Evolutionary conservation across 2,113 vertebrate genomes (phyloP).

Genomic region (Natator depressus): DNA sequence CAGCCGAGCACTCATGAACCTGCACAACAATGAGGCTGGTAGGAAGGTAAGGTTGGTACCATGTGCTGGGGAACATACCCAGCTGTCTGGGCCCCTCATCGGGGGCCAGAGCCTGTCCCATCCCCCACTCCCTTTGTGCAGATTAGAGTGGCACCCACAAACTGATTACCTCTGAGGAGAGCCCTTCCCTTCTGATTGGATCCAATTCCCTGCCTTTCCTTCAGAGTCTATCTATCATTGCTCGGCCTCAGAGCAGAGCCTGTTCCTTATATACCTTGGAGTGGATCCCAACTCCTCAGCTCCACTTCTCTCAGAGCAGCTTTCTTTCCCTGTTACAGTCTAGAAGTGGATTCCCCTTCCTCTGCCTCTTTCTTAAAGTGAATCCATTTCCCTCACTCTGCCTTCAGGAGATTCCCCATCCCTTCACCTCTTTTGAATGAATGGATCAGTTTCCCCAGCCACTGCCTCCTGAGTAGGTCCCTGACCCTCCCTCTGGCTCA

Average conservation of each 20-base stretch:
- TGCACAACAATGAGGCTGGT: slow-evolving; percentile 83
- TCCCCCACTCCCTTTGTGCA: background rate
- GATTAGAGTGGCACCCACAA: fast-evolving
- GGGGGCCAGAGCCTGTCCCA: fast-evolving
- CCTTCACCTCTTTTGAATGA: background rate
- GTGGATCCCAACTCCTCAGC: fast-evolving
- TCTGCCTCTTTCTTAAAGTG: background rate
- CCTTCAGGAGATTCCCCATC: background rate
- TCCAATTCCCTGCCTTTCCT: background rate
- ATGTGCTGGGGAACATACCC: background rate
- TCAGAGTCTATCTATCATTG: background rate
- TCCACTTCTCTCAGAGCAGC: fast-evolving
- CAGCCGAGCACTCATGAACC: slow-evolving; percentile 79
- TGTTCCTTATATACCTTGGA: background rate
- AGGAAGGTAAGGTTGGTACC: slow-evolving; percentile 72
- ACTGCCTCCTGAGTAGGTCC: fast-evolving
- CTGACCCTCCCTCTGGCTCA: background rate
- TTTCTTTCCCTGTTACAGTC: background rate
- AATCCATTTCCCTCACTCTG: background rate
- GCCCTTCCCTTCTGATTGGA: fast-evolving
- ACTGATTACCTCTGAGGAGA: background rate
- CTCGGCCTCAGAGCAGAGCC: fast-evolving
- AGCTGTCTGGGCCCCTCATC: background rate
- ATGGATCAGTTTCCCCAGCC: background rate
- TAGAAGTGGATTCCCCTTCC: background rate